Conservation (phyloP, 2,888 invertebrate genomes). For the Lypha dubia region DNA sequence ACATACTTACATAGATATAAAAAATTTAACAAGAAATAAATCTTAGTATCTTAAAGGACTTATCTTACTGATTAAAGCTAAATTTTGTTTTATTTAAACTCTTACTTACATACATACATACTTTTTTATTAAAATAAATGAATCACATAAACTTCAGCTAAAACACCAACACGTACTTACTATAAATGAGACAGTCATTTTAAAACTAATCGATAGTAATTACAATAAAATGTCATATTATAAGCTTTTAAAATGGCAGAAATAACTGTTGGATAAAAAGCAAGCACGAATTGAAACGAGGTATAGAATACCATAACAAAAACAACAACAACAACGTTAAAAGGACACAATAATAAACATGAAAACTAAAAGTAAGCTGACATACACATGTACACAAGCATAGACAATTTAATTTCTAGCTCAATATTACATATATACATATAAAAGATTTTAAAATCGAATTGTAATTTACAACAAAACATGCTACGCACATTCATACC, state of each 20-base stretch:
- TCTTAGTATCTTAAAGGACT: too few species aligned
- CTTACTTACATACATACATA: not conserved
- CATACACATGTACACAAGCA: not conserved
- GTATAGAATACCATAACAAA: conserved; percentile 50
- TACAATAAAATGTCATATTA: conserved; percentile 67
- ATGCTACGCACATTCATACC: not conserved
- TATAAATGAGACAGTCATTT: conserved; percentile 63
- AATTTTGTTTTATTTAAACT: not conserved
- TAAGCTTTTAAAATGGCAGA: conserved; percentile 54
- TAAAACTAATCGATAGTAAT: conserved; percentile 76
- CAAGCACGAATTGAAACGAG: conserved; percentile 71
- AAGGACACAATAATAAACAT: conserved; percentile 66
- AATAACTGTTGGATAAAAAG: conserved; percentile 36
- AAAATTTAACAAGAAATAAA: too few species aligned
- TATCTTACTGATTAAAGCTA: too few species aligned
- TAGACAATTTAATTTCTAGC: conserved; percentile 5
- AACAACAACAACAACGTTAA: conserved; percentile 24
- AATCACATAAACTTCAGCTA: not conserved
- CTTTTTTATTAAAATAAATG: not conserved
- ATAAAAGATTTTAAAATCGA: conserved; percentile 53
- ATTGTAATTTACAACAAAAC: conserved; percentile 49
- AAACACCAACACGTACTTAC: conserved; percentile 44
- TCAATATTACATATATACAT: not conserved
- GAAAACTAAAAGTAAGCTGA: conserved; percentile 32
- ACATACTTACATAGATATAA: not conserved